phyloP scores from a whole-genome alignment of 2,113 vertebrate species.

The Sphyrna mokarran region DNA sequence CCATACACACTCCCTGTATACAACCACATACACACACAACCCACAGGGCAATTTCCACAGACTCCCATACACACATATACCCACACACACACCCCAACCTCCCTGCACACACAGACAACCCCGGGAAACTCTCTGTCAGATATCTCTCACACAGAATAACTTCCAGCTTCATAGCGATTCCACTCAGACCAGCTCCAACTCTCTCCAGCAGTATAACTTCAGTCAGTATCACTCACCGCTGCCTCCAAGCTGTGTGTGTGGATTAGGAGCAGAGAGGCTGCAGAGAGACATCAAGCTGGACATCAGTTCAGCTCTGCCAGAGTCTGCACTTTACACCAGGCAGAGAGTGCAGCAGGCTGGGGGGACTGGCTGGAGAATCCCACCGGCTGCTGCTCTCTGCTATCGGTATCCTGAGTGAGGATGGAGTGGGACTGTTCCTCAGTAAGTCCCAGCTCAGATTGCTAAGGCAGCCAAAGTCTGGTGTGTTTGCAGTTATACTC shows the following conservation, averaged over 20 bases:
- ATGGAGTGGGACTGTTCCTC: background rate
- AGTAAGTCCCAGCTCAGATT: background rate
- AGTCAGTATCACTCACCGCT: conserved; percentile 26
- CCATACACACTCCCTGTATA: too few relatives aligned
- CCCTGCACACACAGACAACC: background rate
- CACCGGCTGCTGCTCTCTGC: background rate
- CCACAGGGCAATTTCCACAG: background rate
- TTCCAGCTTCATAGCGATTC: background rate
- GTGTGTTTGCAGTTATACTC: background rate
- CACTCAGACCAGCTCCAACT: too few relatives aligned
- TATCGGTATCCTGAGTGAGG: too few relatives aligned
- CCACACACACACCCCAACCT: background rate
- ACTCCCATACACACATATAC: too few relatives aligned
- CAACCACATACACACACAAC: background rate
- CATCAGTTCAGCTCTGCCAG: background rate
- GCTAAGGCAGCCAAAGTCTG: background rate
- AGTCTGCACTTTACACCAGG: background rate
- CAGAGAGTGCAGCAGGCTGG: background rate
- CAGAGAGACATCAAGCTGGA: too few relatives aligned
- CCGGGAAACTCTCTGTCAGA: background rate
- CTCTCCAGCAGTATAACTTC: background rate
- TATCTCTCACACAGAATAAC: background rate
- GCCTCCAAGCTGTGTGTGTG: background rate
- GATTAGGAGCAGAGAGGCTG: background rate
- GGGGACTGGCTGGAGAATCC: background rate